A percentile compares a stretch with the other conserved stretches of the same genome.
Evolutionary conservation across 2,113 vertebrate species (phyloP).

Genomic region (Misgurnus anguillicaudatus): DNA sequence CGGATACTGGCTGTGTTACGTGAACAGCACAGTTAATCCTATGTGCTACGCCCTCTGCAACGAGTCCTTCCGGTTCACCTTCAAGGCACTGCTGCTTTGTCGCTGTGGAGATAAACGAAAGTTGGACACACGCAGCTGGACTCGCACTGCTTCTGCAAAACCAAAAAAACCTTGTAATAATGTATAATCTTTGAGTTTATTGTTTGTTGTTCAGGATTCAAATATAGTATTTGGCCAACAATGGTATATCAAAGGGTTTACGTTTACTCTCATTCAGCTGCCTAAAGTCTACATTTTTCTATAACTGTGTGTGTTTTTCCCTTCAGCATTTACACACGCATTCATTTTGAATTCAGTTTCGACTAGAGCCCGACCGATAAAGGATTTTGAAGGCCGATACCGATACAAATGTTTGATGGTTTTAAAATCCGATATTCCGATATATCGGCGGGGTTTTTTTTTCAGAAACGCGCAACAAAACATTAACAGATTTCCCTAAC

Average conservation of each 20-base stretch:
- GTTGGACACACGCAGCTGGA: slow-evolving; percentile 66
- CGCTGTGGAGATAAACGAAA: slow-evolving; percentile 64
- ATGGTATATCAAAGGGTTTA: no score
- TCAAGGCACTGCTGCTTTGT: slow-evolving; percentile 77
- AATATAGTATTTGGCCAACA: no score
- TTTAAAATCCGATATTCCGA: no score
- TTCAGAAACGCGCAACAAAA: no score
- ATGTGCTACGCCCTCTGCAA: slow-evolving; percentile 84
- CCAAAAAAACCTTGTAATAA: slow-evolving; percentile 43
- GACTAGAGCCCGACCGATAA: no score
- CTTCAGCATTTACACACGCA: not conserved
- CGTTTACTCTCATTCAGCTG: no score
- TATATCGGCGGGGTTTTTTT: no score
- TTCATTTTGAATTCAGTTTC: slow-evolving; percentile 6
- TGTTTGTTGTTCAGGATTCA: not conserved
- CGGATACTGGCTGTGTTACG: slow-evolving; percentile 83
- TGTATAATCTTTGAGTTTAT: slow-evolving; percentile 32
- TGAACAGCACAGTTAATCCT: slow-evolving; percentile 83
- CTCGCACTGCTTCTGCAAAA: slow-evolving; percentile 47
- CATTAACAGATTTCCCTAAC: no score
- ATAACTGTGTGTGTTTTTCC: not conserved
- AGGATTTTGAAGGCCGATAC: no score
- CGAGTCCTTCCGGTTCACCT: slow-evolving; percentile 78
- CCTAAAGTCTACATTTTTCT: not conserved
- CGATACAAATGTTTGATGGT: no score